A percentile compares a stretch with the other conserved stretches of the same genome.
Conservation (phyloP, 2,113 vertebrate species). For the Microcebus lehilahytsara region DNA sequence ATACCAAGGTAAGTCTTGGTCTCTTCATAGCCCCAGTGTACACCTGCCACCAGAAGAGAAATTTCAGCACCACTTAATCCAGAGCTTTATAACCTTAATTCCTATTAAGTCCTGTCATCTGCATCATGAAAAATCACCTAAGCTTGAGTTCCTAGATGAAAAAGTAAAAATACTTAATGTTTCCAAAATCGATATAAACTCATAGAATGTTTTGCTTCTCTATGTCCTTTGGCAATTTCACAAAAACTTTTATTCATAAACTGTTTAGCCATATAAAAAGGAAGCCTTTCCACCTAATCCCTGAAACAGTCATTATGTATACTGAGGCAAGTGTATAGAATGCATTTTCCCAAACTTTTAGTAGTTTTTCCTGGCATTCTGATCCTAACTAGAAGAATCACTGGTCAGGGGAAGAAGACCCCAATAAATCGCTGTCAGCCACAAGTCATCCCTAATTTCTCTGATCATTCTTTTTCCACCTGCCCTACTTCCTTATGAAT, state of each 20-base stretch:
- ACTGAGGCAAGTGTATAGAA: neutral
- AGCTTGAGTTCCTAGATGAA: neutral
- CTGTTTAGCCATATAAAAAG: neutral
- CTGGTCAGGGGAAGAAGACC: neutral
- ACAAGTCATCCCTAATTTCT: neutral
- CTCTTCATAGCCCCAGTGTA: conserved; percentile 78
- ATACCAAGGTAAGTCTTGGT: conserved; percentile 78
- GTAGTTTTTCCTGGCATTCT: neutral
- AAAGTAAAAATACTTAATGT: neutral
- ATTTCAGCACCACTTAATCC: conserved; percentile 47
- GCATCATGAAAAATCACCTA: conserved; percentile 5
- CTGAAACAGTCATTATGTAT: neutral
- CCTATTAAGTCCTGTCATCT: neutral
- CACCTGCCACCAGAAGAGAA: conserved; percentile 72
- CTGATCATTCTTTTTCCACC: neutral
- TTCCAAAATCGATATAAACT: neutral
- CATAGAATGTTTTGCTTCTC: neutral
- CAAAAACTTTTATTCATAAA: neutral
- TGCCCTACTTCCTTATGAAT: neutral
- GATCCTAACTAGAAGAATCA: conserved; percentile 36
- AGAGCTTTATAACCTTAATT: conserved; percentile 12
- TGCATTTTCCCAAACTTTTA: neutral
- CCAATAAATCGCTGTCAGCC: neutral
- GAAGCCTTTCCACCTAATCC: neutral
- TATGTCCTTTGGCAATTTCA: neutral